Evolutionary conservation across 92 coral and sea anemone genomes (phyloP).

Genomic region (Micromussa lordhowensis): DNA sequence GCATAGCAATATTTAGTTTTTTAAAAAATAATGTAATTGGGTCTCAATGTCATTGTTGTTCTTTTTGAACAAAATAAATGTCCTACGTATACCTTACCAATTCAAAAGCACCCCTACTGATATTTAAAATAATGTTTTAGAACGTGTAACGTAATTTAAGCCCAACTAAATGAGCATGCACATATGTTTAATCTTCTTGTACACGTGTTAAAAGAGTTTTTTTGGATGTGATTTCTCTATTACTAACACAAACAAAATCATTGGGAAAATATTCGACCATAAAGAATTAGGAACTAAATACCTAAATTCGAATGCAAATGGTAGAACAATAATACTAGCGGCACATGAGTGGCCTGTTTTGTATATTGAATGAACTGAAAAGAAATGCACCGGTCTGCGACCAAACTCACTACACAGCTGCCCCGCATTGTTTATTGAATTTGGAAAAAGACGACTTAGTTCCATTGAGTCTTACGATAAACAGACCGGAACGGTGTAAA

Average conservation of each 20-base stretch:
- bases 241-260: neutral
- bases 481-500: neutral
- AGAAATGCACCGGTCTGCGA: neutral
- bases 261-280: neutral
- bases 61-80: neutral
- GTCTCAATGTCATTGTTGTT: neutral
- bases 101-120: neutral
- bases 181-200: neutral
- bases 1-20: too few species aligned
- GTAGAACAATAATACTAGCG: neutral
- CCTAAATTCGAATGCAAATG: neutral
- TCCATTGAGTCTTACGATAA: neutral
- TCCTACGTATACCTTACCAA: neutral
- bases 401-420: neutral
- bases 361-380: neutral
- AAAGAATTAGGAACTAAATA: neutral
- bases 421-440: neutral
- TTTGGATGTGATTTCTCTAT: neutral
- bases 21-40: too few species aligned
- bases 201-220: neutral
- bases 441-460: neutral
- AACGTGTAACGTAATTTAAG: neutral
- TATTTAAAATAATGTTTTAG: neutral
- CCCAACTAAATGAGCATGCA: neutral
- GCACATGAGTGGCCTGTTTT: neutral